Evolutionary conservation across 2,888 invertebrate species (phyloP).

Genomic region (Ctena decussata): DNA sequence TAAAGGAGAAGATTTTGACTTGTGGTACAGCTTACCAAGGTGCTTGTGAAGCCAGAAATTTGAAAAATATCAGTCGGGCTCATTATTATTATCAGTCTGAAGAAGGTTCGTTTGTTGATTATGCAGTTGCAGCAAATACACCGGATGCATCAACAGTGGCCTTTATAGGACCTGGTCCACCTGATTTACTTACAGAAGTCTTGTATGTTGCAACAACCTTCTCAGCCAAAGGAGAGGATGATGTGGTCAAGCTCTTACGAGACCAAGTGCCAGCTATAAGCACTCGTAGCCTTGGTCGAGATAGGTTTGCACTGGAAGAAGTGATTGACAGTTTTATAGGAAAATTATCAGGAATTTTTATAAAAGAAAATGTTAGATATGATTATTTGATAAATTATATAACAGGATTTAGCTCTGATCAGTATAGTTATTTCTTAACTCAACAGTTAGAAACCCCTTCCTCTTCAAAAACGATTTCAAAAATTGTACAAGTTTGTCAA

Average conservation of each 20-base stretch:
- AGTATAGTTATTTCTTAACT: constrained; percentile 89
- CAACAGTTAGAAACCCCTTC: constrained; percentile 89
- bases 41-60: constrained; percentile 79
- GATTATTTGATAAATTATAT: constrained; percentile 79
- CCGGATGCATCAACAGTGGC: constrained; percentile 98
- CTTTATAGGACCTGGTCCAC: constrained; percentile 94
- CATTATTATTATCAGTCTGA: constrained; percentile 63
- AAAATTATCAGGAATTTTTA: constrained; percentile 70
- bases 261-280: constrained; percentile 97
- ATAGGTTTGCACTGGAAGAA: constrained; percentile 68
- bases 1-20: constrained; percentile 78
- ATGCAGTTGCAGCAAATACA: constrained; percentile 96
- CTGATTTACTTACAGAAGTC: constrained; percentile 86
- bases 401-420: constrained; percentile 80
- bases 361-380: constrained; percentile 71
- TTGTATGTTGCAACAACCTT: constrained; percentile 97
- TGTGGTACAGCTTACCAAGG: constrained; percentile 85
- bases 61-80: constrained; percentile 73
- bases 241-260: constrained; percentile 69
- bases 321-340: constrained; percentile 69
- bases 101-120: constrained; percentile 66
- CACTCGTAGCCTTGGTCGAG: constrained; percentile 88
- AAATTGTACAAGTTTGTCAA: constrained; percentile 97
- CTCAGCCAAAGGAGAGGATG: constrained; percentile 71
- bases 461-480: constrained; percentile 89